These are phyloP conservation scores for Paralichthys olivaceus DNA, from an alignment of 2,113 vertebrate species.

Conservation along the genomic window DNA sequence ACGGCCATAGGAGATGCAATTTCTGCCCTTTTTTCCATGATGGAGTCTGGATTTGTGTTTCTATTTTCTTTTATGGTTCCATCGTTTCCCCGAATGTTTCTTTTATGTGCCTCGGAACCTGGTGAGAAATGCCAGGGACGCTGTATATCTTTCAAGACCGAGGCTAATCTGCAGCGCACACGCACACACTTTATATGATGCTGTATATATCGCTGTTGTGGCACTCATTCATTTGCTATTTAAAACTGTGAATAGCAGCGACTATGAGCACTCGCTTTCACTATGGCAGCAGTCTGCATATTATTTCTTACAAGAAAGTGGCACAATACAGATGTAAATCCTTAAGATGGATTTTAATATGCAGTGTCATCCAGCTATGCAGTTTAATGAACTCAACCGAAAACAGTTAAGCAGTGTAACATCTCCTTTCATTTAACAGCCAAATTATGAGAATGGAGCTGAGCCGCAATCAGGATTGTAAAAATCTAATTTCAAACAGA, in stretches of 20 bases:
- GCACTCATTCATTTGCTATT: conserved; percentile 43
- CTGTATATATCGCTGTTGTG: conserved; percentile 3
- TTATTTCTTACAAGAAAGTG: neutral
- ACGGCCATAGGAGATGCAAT: conserved; percentile 57
- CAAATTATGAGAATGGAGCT: neutral
- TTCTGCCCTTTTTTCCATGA: conserved; percentile 51
- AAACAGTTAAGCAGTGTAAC: neutral
- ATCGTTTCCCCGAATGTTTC: conserved; percentile 70
- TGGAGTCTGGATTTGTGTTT: conserved; percentile 73
- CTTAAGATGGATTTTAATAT: conserved; percentile 8
- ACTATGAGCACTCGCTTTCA: neutral
- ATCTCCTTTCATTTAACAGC: neutral
- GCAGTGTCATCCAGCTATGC: neutral
- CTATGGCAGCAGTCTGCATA: neutral
- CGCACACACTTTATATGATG: conserved; percentile 27
- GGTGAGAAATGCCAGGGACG: conserved; percentile 55
- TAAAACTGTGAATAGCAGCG: conserved; percentile 33
- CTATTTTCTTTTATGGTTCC: conserved; percentile 73
- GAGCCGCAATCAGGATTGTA: neutral
- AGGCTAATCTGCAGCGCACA: conserved; percentile 62
- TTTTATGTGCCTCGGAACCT: conserved; percentile 67
- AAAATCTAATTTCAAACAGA: conserved; percentile 11
- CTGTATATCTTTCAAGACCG: conserved; percentile 55
- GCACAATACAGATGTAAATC: conserved; percentile 17
- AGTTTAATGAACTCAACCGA: neutral